A percentile compares a stretch with the other conserved stretches of the same genome.
Evolutionary conservation across 2,888 invertebrate species (phyloP).

Genomic region (Epirrhoe alternata): DNA sequence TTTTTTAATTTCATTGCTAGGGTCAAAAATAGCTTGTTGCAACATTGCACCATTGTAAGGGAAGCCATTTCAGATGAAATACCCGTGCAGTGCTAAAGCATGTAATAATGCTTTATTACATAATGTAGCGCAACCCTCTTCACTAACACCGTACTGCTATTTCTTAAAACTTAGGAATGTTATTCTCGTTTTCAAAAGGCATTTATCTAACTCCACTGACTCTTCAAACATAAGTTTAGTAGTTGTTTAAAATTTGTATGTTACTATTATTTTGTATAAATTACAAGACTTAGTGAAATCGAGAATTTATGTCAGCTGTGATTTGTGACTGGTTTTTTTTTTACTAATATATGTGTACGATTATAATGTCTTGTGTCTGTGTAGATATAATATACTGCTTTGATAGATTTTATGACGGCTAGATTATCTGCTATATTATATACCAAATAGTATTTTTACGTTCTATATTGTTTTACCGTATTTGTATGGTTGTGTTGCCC

Average conservation of each 20-base stretch:
- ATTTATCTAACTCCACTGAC: conserved; percentile 71
- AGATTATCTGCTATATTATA: conserved; percentile 82
- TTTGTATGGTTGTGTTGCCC: conserved; percentile 69
- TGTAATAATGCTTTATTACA: background rate
- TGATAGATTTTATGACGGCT: conserved; percentile 82
- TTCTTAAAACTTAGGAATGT: conserved; percentile 38
- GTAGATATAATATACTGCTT: conserved; percentile 76
- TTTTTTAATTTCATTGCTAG: conserved; percentile 11
- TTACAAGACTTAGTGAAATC: conserved; percentile 83
- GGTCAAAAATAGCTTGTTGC: conserved; percentile 7
- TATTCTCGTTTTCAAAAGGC: conserved; percentile 61
- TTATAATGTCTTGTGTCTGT: conserved; percentile 74
- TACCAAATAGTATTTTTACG: conserved; percentile 86
- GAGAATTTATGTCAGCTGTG: conserved; percentile 85
- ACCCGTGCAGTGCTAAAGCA: conserved; percentile 7
- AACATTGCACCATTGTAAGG: background rate
- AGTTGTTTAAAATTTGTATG: conserved; percentile 66
- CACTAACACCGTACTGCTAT: conserved; percentile 49
- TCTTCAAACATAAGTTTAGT: conserved; percentile 65
- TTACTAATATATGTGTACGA: conserved; percentile 79
- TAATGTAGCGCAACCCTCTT: conserved; percentile 28
- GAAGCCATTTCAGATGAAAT: background rate
- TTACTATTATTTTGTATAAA: conserved; percentile 75
- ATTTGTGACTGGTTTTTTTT: conserved; percentile 84
- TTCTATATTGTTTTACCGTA: conserved; percentile 79